Evolutionary conservation across 2,113 vertebrate genomes (phyloP).

Genomic region (Grammomys dolichurus): DNA sequence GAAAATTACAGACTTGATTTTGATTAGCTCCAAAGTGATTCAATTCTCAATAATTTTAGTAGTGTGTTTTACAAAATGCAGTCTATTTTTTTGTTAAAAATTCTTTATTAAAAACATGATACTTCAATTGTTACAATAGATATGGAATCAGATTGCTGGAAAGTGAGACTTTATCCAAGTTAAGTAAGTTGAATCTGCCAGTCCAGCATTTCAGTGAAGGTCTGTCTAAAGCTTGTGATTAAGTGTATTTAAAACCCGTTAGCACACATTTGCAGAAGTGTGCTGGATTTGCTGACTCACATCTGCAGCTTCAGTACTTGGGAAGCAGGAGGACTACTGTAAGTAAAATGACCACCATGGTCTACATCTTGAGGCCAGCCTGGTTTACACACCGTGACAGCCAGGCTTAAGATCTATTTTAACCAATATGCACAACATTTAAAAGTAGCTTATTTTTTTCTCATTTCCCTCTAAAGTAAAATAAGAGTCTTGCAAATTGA

Average conservation of each 20-base stretch:
- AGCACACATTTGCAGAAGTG: neutral
- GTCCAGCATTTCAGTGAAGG: neutral
- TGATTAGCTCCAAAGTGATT: slow-evolving; percentile 1
- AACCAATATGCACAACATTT: neutral
- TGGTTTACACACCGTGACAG: neutral
- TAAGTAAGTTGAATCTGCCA: slow-evolving; percentile 5
- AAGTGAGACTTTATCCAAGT: neutral
- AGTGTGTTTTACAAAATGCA: slow-evolving; percentile 33
- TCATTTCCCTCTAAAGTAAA: slow-evolving; percentile 23
- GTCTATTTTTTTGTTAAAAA: neutral
- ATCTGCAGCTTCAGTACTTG: neutral
- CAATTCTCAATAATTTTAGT: slow-evolving; percentile 59
- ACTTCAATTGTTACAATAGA: neutral
- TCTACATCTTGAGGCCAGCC: neutral
- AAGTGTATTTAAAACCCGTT: slow-evolving; percentile 29
- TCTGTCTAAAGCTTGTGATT: slow-evolving; percentile 22
- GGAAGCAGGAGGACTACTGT: neutral
- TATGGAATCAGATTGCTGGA: neutral
- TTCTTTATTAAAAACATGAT: neutral
- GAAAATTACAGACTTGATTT: slow-evolving; percentile 16
- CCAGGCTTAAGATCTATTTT: too few species aligned
- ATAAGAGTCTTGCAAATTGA: slow-evolving; percentile 6
- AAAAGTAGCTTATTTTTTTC: slow-evolving; percentile 22
- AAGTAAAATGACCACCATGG: neutral
- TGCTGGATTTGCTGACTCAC: neutral